phyloP scores from a whole-genome alignment of 2,113 vertebrate species.

The Mesoclemmys tuberculata region DNA sequence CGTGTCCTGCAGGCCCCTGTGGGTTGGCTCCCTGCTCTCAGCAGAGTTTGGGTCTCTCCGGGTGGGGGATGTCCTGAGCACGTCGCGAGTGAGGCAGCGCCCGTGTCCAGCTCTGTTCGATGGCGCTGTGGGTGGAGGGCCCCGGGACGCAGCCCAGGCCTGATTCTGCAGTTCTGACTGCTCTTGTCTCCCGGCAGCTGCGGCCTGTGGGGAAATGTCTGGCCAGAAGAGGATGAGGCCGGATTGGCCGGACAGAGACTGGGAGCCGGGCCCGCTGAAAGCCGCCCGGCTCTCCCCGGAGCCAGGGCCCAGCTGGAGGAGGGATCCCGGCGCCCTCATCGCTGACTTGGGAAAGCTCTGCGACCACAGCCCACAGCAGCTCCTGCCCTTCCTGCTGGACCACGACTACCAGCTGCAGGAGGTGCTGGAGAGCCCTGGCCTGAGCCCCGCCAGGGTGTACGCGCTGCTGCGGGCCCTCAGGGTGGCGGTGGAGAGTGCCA shows the following conservation, averaged over 20 bases:
- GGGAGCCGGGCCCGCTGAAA: neutral
- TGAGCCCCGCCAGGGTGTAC: neutral
- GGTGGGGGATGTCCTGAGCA: too few relatives aligned
- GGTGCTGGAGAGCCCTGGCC: neutral
- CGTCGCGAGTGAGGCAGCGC: too few relatives aligned
- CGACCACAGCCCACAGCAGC: neutral
- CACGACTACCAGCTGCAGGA: neutral
- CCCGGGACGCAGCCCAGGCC: too few relatives aligned
- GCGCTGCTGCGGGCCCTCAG: neutral
- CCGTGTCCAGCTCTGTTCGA: too few relatives aligned
- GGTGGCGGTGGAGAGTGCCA: neutral
- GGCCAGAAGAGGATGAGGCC: neutral
- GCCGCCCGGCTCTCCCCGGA: neutral
- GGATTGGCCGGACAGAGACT: neutral
- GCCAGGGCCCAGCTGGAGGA: neutral
- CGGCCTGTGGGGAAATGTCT: neutral
- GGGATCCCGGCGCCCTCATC: neutral
- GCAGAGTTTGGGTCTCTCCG: too few relatives aligned
- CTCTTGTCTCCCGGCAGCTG: too few relatives aligned
- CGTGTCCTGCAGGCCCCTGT: too few relatives aligned
- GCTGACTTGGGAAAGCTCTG: neutral
- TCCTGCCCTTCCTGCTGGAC: neutral
- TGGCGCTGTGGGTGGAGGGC: too few relatives aligned
- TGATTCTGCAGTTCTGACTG: rapidly evolving
- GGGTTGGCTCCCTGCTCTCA: too few relatives aligned